Evolutionary conservation across 2,113 vertebrate species (phyloP), one percentile per base, ranked within the genome.

Genomic region (Aphelocoma coerulescens): DNA sequence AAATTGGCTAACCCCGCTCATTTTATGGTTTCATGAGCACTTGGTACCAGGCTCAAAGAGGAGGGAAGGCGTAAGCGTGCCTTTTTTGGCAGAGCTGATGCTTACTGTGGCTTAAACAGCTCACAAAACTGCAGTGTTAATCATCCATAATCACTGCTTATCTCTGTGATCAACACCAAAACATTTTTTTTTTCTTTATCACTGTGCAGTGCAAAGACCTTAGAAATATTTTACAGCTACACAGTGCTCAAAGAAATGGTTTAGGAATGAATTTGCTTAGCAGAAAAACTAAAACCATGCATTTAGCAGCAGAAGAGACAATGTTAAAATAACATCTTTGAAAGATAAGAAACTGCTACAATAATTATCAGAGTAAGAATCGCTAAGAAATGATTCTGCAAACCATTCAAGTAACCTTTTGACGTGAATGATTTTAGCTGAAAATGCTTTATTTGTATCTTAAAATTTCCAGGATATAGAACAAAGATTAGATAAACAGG

Each of bases 221-320:
- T 27, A n/a, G 28, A 89, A 82, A 51, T 72, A 65, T 72, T 86
- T 89, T 57, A 81, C 3, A 93, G 44, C 43, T 81, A 63, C 26
- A 33, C 8, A 66, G 57, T 0, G 0, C n/a, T 77, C 0, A 0
- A 78, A 85, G 30, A 13, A 74, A 37, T 41, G 28, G 51, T 33
- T 68, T 65, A 81, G 65, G 58, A 89, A 85, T 7, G 1, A 30
- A 91, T 79, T 75, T 79, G 26, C 44, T 94, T 61, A 58, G 49
- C 28, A n/a, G 41, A 89, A 35, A 35, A 89, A 75, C 69, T 49
- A 55, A 89, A 72, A 49, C 26, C 12, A 73, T 18, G 11, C 3
- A 13, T 61, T 91, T n/a, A 72, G 22, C 37, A 92, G 75, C 26
- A 77, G 22, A 16, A 63, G 5, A 57, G 33, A 43, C 26, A 67